phyloP scores from a whole-genome alignment of 2,797 vertebrate species.

The Loriculus beryllinus region DNA sequence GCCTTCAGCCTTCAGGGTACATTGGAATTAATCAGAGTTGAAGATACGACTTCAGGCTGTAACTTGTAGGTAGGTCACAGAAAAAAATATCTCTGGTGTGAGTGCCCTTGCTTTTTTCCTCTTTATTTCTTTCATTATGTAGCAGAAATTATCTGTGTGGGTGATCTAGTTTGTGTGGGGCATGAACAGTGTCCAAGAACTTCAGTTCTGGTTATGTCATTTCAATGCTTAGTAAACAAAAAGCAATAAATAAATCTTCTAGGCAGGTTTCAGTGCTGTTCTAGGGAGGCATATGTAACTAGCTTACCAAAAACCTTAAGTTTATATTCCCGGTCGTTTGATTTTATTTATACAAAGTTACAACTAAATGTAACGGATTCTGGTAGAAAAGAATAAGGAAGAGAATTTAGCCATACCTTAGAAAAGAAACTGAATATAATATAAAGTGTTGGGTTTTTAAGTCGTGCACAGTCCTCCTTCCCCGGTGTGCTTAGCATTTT shows the following conservation, averaged over 20 bases:
- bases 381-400: background rate
- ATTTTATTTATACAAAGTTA: background rate
- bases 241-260: background rate
- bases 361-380: background rate
- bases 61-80: background rate
- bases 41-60: background rate
- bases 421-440: background rate
- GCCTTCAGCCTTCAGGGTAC: background rate
- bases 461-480: background rate
- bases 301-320: background rate
- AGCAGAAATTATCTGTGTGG: background rate
- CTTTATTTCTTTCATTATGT: background rate
- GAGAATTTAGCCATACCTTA: background rate
- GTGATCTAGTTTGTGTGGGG: background rate
- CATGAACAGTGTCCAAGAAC: background rate
- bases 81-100: background rate
- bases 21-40: background rate
- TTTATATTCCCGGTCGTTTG: background rate
- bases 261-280: background rate
- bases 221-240: background rate
- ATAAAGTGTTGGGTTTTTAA: background rate
- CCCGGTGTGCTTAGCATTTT: background rate
- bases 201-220: background rate
- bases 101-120: background rate
- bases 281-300: background rate